Conservation (phyloP, 2,888 invertebrate genomes). For the Zaprionus obscuricornis region DNA sequence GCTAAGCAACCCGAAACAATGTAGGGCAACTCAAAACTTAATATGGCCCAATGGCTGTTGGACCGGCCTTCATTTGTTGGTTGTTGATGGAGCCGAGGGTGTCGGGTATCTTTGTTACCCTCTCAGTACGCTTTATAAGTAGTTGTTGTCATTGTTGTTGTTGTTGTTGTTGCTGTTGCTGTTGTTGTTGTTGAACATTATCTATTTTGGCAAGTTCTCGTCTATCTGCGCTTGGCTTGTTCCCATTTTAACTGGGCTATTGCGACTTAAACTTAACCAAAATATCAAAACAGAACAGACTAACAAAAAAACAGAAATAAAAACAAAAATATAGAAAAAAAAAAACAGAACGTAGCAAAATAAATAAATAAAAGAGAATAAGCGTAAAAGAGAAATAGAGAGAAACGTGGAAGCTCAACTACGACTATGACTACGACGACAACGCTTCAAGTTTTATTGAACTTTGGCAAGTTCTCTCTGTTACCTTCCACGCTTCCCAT, state of each 20-base stretch:
- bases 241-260: constrained; percentile 76
- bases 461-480: constrained; percentile 55
- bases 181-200: constrained; percentile 38
- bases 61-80: constrained; percentile 22
- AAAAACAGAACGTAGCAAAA: constrained; percentile 15
- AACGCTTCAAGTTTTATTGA: constrained; percentile 69
- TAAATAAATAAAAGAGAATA: not conserved
- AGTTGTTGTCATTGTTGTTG: not conserved
- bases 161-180: constrained; percentile 9
- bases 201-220: constrained; percentile 53
- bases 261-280: constrained; percentile 70
- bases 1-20: no score
- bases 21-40: no score
- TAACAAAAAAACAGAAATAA: constrained; percentile 8
- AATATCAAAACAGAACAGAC: constrained; percentile 39
- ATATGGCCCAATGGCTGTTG: no score
- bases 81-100: constrained; percentile 22
- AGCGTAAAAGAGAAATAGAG: not conserved
- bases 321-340: constrained; percentile 4
- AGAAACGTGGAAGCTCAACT: constrained; percentile 13
- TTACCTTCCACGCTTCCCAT: not conserved
- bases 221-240: constrained; percentile 55
- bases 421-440: constrained; percentile 20
- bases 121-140: constrained; percentile 27
- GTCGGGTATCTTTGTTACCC: not conserved